Evolutionary conservation across 2,888 invertebrate species (phyloP).

Genomic region (Pemphredon lugubris): DNA sequence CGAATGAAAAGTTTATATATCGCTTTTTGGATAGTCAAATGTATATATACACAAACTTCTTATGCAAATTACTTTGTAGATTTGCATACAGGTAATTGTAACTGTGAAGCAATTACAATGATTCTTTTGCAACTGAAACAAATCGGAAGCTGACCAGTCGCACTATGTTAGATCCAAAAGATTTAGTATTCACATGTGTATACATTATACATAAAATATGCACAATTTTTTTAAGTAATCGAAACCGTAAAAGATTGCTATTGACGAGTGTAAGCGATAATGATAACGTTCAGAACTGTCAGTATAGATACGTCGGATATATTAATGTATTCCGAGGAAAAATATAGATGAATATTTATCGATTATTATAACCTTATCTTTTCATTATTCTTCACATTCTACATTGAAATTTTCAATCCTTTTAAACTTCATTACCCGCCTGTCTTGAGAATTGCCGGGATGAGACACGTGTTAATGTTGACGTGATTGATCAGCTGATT

Average conservation of each 20-base stretch:
- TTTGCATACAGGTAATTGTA: background rate
- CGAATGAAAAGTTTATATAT: conserved; percentile 1
- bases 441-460: no score
- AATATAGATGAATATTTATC: conserved; percentile 3
- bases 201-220: background rate
- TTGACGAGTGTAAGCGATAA: background rate
- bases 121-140: no score
- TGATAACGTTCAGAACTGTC: background rate
- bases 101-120: background rate
- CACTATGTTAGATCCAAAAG: background rate
- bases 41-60: background rate
- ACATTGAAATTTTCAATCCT: background rate
- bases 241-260: background rate
- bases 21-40: background rate
- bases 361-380: no score
- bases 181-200: background rate
- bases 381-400: background rate
- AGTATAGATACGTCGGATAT: background rate
- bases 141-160: no score
- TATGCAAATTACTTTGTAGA: background rate
- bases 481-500: no score
- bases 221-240: background rate
- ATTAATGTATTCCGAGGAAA: background rate
- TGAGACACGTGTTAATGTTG: no score
- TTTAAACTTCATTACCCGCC: no score